Evolutionary conservation across 1,140 invertebrate genomes (phyloP), one percentile per base, ranked within the genome.

Genomic region (Micrasema longulum): DNA sequence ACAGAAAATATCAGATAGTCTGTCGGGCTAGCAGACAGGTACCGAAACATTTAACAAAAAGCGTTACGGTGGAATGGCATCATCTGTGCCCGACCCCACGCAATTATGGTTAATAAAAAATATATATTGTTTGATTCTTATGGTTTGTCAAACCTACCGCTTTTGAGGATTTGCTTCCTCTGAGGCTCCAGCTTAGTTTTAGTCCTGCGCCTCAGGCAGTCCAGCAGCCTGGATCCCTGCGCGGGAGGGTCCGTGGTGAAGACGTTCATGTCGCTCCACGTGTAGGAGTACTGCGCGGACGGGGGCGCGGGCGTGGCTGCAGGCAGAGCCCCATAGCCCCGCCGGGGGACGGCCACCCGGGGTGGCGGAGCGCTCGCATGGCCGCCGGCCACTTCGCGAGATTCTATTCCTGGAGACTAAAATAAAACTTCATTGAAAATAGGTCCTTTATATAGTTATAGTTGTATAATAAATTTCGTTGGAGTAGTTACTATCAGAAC

Each of bases 251-350:
- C 78, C 50, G 83, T 79, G 71, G 82, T 85, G 73, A 88, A 91
- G 10, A 90, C 90, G 77, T 91, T 91, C 52, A 92, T 82, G 69
- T 90, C 88, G 26, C 87, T 88, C 91, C 91, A 92, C 6, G 89
- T 86, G 79, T 91, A 92, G 36, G 6, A 12, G 20, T 35, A 62
- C 12, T 23, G 41, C 48, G 41, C 45, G 43, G 65, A 47, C n/a
- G 2, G 63, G 50, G 47, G 41, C n/a, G n/a, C n/a, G n/a, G n/a
- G n/a, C 16, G 26, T 9, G 18, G 11, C 36, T 12, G 55, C 11
- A 9, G 26, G 22, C 47, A 65, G 60, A 20, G 73, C 57, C 22
- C 68, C 70, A 45, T 75, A 75, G n/a, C 73, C 57, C 20, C 69
- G 35, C 60, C 65, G 52, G 22, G n/a, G 35, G 23, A 41, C 20